Conservation (phyloP, 2,113 vertebrate genomes). For the Lathamus discolor region DNA sequence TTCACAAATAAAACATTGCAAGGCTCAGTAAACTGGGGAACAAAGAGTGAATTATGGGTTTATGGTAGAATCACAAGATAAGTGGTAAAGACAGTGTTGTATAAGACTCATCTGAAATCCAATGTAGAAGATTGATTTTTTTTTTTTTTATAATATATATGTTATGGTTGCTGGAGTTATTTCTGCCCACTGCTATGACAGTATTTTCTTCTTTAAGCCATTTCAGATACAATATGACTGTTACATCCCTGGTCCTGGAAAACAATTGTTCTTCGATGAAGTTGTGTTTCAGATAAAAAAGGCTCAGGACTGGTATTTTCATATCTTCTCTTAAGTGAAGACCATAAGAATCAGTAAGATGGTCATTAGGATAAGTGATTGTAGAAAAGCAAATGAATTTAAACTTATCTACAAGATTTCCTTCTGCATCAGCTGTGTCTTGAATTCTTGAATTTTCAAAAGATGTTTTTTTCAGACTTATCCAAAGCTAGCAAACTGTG, state of each 20-base stretch:
- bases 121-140: background rate
- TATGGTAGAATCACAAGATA: constrained; percentile 1
- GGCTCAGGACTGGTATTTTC: background rate
- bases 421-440: background rate
- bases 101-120: background rate
- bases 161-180: background rate
- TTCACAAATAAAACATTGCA: constrained; percentile 16
- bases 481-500: background rate
- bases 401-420: rapidly evolving
- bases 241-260: background rate
- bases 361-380: background rate
- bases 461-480: background rate
- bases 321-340: background rate
- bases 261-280: background rate
- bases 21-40: background rate
- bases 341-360: background rate
- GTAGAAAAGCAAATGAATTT: background rate
- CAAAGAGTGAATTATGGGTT: background rate
- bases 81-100: background rate
- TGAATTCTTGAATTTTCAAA: background rate
- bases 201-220: background rate
- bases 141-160: background rate
- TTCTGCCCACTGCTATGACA: background rate
- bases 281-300: background rate
- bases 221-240: background rate